A percentile compares a stretch with the other conserved stretches of the same genome.
These are phyloP conservation scores for Melinaea menophilus DNA, from an alignment of 2,888 invertebrate genomes.

Conservation along the genomic window DNA sequence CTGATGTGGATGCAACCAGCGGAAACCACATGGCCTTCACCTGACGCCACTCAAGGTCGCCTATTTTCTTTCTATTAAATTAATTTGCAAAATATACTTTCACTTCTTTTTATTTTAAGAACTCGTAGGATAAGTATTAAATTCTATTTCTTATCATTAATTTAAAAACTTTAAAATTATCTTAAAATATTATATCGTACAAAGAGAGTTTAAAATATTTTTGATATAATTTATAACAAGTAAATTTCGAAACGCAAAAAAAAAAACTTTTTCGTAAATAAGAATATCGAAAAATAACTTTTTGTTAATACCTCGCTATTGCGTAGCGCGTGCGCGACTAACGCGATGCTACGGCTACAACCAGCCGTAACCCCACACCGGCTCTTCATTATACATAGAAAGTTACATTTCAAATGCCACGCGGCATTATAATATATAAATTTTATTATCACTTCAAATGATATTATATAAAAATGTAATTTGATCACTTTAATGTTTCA, in stretches of 20 bases:
- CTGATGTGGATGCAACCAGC: conserved; percentile 57
- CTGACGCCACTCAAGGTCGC: conserved; percentile 62
- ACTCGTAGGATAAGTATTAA: too few species aligned
- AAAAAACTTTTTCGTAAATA: too few species aligned
- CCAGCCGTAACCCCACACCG: background rate
- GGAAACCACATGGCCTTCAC: conserved; percentile 71
- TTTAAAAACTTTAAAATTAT: too few species aligned
- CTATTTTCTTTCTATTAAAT: conserved; percentile 15
- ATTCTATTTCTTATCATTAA: too few species aligned
- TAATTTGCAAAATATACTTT: conserved; percentile 5
- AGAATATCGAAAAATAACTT: background rate
- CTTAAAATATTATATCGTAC: too few species aligned
- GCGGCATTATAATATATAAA: too few species aligned
- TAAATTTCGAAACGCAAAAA: too few species aligned
- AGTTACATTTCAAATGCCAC: background rate
- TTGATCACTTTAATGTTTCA: too few species aligned
- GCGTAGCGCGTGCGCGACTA: conserved; percentile 1
- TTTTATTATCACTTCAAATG: too few species aligned
- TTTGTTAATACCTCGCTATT: background rate
- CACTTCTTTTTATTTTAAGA: background rate
- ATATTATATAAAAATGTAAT: too few species aligned
- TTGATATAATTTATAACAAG: too few species aligned
- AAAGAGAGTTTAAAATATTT: too few species aligned
- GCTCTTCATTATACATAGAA: background rate
- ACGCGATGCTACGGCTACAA: background rate